phyloP scores from a whole-genome alignment of 1,140 invertebrate species.

The Oreohelix idahoensis region DNA sequence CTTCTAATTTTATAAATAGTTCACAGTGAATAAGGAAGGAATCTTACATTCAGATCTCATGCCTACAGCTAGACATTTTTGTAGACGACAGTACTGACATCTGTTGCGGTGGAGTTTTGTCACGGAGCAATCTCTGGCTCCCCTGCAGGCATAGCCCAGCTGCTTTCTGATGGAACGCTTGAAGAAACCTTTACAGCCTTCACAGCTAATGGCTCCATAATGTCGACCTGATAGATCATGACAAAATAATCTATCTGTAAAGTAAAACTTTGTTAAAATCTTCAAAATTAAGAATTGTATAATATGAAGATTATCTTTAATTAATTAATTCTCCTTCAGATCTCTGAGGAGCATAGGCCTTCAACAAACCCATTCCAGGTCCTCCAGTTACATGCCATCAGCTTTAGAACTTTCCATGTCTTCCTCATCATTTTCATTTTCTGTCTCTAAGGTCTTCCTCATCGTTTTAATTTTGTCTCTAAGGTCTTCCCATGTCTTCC shows the following conservation, averaged over 20 bases:
- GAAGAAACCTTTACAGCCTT: constrained; percentile 92
- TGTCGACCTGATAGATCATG: constrained; percentile 80
- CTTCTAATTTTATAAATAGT: not conserved
- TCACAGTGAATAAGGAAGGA: not conserved
- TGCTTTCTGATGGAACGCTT: constrained; percentile 89
- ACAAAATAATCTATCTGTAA: not conserved
- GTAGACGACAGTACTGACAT: constrained; percentile 97
- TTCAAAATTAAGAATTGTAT: too few relatives aligned
- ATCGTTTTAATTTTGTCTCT: too few relatives aligned
- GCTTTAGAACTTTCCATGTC: too few relatives aligned
- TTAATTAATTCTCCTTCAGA: too few relatives aligned
- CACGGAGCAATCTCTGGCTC: constrained; percentile 95
- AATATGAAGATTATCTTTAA: too few relatives aligned
- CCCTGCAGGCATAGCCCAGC: constrained; percentile 94
- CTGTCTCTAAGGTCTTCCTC: too few relatives aligned
- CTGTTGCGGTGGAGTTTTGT: constrained; percentile 95
- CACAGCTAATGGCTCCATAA: constrained; percentile 94
- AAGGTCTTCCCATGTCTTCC: too few relatives aligned
- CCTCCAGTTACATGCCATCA: too few relatives aligned
- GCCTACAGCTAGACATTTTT: constrained; percentile 96
- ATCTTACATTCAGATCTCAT: constrained; percentile 98
- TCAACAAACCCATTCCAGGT: too few relatives aligned
- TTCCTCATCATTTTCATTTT: too few relatives aligned
- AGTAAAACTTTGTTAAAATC: too few relatives aligned
- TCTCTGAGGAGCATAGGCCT: too few relatives aligned